These are phyloP conservation scores for Micrasema longulum DNA, from an alignment of 1,140 invertebrate genomes.

Conservation along the genomic window DNA sequence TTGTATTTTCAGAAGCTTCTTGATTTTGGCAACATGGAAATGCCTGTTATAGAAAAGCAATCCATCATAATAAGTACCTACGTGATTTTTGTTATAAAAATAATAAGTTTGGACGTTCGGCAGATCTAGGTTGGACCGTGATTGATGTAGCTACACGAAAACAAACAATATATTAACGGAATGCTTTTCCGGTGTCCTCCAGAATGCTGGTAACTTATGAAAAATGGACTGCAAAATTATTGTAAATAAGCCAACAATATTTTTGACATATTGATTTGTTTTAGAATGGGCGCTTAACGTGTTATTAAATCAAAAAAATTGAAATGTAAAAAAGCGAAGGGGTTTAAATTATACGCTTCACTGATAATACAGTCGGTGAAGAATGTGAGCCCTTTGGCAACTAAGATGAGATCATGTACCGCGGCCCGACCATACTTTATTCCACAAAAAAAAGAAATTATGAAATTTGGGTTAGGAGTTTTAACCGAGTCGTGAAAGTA, in stretches of 20 bases:
- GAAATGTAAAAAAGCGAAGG: constrained; percentile 13
- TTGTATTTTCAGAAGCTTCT: no score
- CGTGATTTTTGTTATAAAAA: background rate
- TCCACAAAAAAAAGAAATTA: constrained; percentile 23
- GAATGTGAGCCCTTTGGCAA: constrained; percentile 28
- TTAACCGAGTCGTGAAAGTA: constrained; percentile 1
- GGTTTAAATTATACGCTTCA: constrained; percentile 9
- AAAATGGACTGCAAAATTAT: no score
- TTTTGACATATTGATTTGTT: no score
- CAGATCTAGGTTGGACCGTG: background rate
- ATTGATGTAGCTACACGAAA: constrained; percentile 8
- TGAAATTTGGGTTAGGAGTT: constrained; percentile 17
- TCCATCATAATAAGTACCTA: constrained; percentile 18
- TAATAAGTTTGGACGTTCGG: background rate
- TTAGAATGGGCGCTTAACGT: no score
- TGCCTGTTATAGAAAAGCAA: constrained; percentile 5
- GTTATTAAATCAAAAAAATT: no score
- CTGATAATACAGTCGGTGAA: constrained; percentile 30
- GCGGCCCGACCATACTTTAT: background rate
- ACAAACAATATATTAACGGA: no score
- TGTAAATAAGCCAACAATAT: no score
- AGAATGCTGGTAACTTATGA: no score
- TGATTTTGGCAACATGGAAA: background rate
- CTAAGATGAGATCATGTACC: constrained; percentile 25
- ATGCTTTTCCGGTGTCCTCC: no score